Percentiles rank a stretch among this genome's conserved stretches.
These are phyloP conservation scores for Ovibos moschatus DNA, from an alignment of 2,113 vertebrate species.

Conservation along the genomic window DNA sequence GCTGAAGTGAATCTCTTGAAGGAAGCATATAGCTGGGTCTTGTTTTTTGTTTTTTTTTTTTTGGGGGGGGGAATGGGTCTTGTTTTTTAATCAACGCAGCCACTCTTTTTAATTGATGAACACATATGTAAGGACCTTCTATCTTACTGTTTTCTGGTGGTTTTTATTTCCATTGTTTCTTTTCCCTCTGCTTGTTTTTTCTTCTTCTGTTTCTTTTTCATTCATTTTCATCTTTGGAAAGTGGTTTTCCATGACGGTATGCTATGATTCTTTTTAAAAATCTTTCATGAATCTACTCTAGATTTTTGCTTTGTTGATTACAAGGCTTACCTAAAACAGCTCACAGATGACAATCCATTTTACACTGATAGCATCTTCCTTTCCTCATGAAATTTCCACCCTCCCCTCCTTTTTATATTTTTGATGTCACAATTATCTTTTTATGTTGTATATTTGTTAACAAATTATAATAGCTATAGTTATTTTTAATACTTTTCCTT, in stretches of 20 bases:
- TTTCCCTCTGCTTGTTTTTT: neutral
- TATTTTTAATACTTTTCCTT: neutral
- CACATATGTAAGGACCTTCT: neutral
- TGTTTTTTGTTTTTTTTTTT: neutral
- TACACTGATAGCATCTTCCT: neutral
- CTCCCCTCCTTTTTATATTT: neutral
- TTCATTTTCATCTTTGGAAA: neutral
- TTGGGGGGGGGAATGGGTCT: accelerated
- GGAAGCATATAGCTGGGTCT: neutral
- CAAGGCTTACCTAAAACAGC: neutral
- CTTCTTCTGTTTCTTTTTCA: neutral
- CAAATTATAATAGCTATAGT: neutral
- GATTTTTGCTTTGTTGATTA: neutral
- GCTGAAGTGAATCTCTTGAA: neutral
- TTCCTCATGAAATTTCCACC: neutral
- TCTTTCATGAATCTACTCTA: neutral
- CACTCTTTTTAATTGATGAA: neutral
- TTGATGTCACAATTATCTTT: neutral
- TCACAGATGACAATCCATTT: neutral
- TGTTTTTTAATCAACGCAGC: neutral
- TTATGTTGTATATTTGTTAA: neutral
- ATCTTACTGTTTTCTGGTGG: neutral
- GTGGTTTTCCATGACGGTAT: neutral
- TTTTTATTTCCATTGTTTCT: neutral
- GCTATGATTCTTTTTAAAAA: neutral